Conservation (phyloP, 2,888 invertebrate species). For the Nomada flava region DNA sequence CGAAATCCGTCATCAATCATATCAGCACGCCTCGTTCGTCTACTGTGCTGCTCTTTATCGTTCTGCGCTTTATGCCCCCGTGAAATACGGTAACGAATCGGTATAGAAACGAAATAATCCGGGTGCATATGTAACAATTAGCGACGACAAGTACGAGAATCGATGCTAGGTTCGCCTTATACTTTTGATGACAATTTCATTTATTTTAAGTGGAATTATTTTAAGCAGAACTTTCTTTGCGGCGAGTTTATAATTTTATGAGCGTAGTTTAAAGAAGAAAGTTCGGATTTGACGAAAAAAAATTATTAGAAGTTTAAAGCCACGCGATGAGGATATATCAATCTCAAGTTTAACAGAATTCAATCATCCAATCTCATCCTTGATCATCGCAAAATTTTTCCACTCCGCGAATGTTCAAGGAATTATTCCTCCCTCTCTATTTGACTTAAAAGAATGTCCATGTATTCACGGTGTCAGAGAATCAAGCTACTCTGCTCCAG, state of each 20-base stretch:
- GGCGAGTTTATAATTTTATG: too few relatives aligned
- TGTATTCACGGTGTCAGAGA: slow-evolving; percentile 11
- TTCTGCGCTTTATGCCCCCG: slow-evolving; percentile 21
- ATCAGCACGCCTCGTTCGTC: slow-evolving; percentile 65
- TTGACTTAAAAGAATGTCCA: neutral
- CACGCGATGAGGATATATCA: too few relatives aligned
- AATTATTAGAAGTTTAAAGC: too few relatives aligned
- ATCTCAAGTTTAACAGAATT: neutral
- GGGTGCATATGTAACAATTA: slow-evolving; percentile 15
- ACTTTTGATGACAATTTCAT: too few relatives aligned
- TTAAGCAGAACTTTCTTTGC: too few relatives aligned
- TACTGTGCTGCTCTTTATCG: slow-evolving; percentile 49
- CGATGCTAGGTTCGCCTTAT: too few relatives aligned
- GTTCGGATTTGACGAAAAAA: too few relatives aligned
- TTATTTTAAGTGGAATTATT: too few relatives aligned
- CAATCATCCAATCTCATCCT: neutral
- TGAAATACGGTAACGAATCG: slow-evolving; percentile 44
- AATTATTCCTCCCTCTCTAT: neutral
- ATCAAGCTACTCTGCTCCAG: neutral
- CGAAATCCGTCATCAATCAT: slow-evolving; percentile 77
- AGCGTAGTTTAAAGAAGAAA: too few relatives aligned
- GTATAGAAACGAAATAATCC: slow-evolving; percentile 38
- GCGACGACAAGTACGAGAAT: neutral
- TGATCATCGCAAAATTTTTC: too few relatives aligned
- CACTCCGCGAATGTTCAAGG: too few relatives aligned